Conservation (phyloP, 2,113 vertebrate species). For the Ictalurus punctatus region DNA sequence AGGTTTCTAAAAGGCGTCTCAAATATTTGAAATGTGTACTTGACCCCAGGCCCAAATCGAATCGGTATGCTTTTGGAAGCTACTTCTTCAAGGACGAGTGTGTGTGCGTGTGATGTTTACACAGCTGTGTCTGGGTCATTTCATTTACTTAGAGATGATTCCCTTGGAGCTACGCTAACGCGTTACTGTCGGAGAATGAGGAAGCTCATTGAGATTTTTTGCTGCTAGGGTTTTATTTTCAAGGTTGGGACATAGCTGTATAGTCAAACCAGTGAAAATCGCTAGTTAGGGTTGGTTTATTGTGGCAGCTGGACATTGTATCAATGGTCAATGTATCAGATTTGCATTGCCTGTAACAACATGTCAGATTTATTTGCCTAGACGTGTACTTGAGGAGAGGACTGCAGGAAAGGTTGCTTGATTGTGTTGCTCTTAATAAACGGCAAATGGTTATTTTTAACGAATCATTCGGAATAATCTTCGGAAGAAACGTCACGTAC, state of each 20-base stretch:
- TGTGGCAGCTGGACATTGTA: conserved; percentile 1
- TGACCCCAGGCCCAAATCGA: neutral
- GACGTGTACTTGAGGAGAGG: neutral
- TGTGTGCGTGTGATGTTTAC: conserved; percentile 59
- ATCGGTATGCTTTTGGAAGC: neutral
- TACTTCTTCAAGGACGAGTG: conserved; percentile 29
- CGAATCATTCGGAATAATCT: neutral
- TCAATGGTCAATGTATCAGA: neutral
- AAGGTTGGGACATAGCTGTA: neutral
- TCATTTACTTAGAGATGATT: conserved; percentile 57
- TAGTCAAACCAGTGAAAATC: neutral
- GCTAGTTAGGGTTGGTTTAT: neutral
- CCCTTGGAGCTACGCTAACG: conserved; percentile 45
- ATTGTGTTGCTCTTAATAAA: neutral
- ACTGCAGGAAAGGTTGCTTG: neutral
- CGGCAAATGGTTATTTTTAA: neutral
- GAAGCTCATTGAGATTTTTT: neutral
- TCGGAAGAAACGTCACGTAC: neutral
- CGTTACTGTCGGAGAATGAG: conserved; percentile 27
- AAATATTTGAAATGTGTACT: conserved; percentile 2
- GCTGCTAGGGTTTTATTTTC: conserved; percentile 15
- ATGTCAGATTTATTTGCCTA: neutral
- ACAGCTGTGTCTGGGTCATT: conserved; percentile 68
- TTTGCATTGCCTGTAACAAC: neutral
- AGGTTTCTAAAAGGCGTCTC: neutral